Conservation (phyloP, 2,888 invertebrate genomes). For the Rutpela maculata region DNA sequence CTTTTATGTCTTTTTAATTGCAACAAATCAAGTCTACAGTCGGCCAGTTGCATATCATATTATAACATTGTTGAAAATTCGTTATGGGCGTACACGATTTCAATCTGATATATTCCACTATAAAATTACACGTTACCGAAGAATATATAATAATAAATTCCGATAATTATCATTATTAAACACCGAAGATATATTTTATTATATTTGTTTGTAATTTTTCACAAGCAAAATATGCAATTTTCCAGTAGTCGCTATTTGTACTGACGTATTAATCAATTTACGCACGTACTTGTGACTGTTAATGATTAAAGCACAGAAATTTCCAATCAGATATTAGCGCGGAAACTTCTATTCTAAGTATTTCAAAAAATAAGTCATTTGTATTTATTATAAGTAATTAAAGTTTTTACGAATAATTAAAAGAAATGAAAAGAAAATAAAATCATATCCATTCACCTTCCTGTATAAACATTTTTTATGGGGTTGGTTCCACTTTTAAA, state of each 20-base stretch:
- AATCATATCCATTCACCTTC: too few relatives aligned
- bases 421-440: too few relatives aligned
- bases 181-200: slow-evolving; percentile 73
- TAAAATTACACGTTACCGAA: slow-evolving; percentile 72
- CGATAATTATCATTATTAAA: slow-evolving; percentile 75
- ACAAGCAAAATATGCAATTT: slow-evolving; percentile 74
- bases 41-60: slow-evolving; percentile 58
- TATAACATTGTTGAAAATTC: slow-evolving; percentile 54
- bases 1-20: slow-evolving; percentile 69
- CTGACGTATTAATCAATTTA: slow-evolving; percentile 72
- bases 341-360: background rate
- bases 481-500: too few relatives aligned
- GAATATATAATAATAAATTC: slow-evolving; percentile 74
- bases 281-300: slow-evolving; percentile 30
- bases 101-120: slow-evolving; percentile 69
- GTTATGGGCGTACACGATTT: slow-evolving; percentile 63
- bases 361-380: too few relatives aligned
- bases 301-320: background rate
- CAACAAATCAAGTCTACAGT: slow-evolving; percentile 67
- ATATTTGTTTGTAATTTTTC: slow-evolving; percentile 75
- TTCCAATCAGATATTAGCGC: background rate
- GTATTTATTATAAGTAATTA: too few relatives aligned
- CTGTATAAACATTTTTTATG: too few relatives aligned
- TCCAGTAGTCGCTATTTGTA: slow-evolving; percentile 73
- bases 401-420: too few relatives aligned